A percentile compares a stretch with the other conserved stretches of the same genome.
phyloP scores from a whole-genome alignment of 2,113 vertebrate species.

The Pelobates fuscus region DNA sequence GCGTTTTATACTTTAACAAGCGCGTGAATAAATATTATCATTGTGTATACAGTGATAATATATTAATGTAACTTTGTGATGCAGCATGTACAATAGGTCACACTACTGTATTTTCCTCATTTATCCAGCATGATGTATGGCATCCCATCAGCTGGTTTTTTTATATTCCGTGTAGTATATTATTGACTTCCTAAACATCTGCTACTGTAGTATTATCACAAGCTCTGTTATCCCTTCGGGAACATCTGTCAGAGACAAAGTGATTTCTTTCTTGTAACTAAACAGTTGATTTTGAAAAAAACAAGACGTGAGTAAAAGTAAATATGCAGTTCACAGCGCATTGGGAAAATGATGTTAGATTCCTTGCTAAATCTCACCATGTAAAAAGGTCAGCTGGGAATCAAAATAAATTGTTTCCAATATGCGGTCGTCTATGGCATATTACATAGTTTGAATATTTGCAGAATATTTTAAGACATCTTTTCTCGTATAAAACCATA shows the following conservation, averaged over 20 bases:
- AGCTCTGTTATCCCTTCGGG: conserved; percentile 38
- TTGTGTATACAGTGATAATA: too few relatives aligned
- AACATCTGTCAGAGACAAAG: conserved; percentile 46
- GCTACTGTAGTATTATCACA: conserved; percentile 44
- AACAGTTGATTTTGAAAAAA: conserved; percentile 48
- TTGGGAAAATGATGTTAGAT: conserved; percentile 39
- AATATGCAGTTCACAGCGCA: conserved; percentile 35
- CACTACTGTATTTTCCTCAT: neutral
- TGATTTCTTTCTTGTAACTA: conserved; percentile 48
- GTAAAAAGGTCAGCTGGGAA: conserved; percentile 13
- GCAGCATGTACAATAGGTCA: neutral
- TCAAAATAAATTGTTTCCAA: conserved; percentile 24
- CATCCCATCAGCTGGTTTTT: conserved; percentile 9
- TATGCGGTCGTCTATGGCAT: neutral
- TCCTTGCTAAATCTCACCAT: conserved; percentile 14
- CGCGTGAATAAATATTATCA: too few relatives aligned
- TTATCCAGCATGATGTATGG: conserved; percentile 18
- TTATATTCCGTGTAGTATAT: conserved; percentile 26
- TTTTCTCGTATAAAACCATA: neutral
- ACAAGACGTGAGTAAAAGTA: conserved; percentile 42
- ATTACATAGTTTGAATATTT: neutral
- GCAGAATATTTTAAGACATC: neutral
- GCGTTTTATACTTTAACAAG: too few relatives aligned
- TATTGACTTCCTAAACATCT: conserved; percentile 44
- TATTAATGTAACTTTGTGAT: neutral